These are phyloP conservation scores for Babyrousa celebensis DNA, from an alignment of 2,797 vertebrate species.

Conservation along the genomic window DNA sequence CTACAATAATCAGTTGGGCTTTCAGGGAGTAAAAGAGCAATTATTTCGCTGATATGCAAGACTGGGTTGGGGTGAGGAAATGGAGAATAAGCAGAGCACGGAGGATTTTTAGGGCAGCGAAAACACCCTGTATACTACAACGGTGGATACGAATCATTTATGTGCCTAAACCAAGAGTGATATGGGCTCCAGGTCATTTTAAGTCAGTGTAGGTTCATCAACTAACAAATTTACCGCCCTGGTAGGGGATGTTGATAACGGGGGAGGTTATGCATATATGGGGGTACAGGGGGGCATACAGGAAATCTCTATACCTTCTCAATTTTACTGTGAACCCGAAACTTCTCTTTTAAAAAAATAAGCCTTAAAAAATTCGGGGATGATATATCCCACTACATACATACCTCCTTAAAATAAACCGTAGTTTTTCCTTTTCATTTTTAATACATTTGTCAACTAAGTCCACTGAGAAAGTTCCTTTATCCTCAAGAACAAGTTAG, in stretches of 20 bases:
- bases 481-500: background rate
- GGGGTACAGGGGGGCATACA: background rate
- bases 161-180: background rate
- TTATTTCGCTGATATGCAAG: background rate
- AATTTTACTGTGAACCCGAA: background rate
- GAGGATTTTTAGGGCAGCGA: background rate
- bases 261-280: background rate
- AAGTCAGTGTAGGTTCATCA: background rate
- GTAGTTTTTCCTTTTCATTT: background rate
- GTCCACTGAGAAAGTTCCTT: background rate
- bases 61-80: background rate
- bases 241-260: background rate
- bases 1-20: background rate
- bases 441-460: background rate
- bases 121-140: background rate
- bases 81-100: background rate
- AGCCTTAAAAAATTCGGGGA: background rate
- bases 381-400: background rate
- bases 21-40: background rate
- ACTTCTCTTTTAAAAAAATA: background rate
- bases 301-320: background rate
- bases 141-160: background rate
- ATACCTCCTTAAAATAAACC: constrained; percentile 4
- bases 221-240: background rate
- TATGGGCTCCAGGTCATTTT: background rate